Evolutionary conservation across 2,888 invertebrate species (phyloP).

Genomic region (Nasonia oneida): DNA sequence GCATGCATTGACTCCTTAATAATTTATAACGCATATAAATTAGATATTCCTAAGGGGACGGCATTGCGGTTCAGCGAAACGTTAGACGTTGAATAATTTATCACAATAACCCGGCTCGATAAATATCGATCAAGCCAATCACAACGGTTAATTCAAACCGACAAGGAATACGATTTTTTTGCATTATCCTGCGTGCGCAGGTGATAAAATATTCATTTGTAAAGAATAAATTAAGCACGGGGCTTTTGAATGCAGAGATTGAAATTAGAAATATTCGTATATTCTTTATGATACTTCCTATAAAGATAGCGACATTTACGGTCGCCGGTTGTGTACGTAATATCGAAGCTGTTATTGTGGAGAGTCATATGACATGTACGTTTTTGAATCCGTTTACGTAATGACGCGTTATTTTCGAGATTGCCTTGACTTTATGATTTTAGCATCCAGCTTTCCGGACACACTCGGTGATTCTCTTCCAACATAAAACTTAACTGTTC

Average conservation of each 20-base stretch:
- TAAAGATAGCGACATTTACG: neutral
- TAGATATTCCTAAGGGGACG: slow-evolving; percentile 27
- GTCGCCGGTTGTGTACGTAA: neutral
- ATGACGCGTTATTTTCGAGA: neutral
- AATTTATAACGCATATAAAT: slow-evolving; percentile 48
- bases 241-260: neutral
- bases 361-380: neutral
- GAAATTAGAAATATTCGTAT: slow-evolving; percentile 1
- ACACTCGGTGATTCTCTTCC: neutral
- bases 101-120: slow-evolving; percentile 35
- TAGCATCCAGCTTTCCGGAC: neutral
- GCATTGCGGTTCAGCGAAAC: slow-evolving; percentile 42
- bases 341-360: neutral
- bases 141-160: slow-evolving; percentile 27
- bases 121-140: slow-evolving; percentile 29
- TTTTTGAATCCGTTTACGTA: neutral
- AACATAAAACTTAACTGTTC: neutral
- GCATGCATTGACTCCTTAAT: slow-evolving; percentile 24
- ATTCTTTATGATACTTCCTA: neutral
- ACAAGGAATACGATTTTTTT: neutral
- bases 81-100: slow-evolving; percentile 57
- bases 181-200: neutral
- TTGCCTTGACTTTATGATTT: neutral
- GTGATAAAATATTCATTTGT: neutral
- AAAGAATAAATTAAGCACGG: neutral